Base-by-base conservation (phyloP, 1,140 invertebrate genomes). In the Drosophila mayri region DNA sequence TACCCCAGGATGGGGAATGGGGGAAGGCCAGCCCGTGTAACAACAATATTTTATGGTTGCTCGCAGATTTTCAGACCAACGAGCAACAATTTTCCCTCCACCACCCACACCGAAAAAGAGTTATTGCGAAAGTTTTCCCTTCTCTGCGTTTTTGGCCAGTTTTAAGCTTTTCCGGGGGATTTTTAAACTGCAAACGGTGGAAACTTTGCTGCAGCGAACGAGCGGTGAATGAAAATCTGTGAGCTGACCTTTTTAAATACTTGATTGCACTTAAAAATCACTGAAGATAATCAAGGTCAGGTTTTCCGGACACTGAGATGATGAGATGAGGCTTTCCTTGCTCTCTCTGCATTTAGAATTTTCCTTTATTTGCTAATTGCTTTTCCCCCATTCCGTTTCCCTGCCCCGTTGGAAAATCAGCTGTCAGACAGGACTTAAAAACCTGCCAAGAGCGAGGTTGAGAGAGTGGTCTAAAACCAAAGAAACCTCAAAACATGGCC, bases 81-180 rank as follows among this genome's bases (percentile, higher is more conserved):
- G 66, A 70, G 66, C 66, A 70, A 70, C 66, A 70, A 70, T 70
- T 70, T 73, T 72, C 30, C 54, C 52, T 30, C 30, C 57, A 16
- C 66, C 22, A 30, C 60, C 25, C 25, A 3, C 25, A 4, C 28
- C 16, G 7, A 32, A 16, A 55, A 66, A 81, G 77, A 80, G 64
- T 80, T 80, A 80, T 80, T 80, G 60, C 78, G 57, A 80, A 80
- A 80, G 77, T 80, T 80, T 74, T 80, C 60, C 60, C 44, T 12
- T n/a, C 28, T n/a, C 41, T 20, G 35, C 41, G 47, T 35, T 46
- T 46, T 28, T 44, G 22, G 12, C 12, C 52, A 59, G 50, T 71
- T 72, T 72, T 22, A 58, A 49, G 68, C 37, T 70, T 70, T 55
- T 68, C 46, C 20, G 11, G 7, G 35, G 47, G 28, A 32, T 70